Evolutionary conservation across 2,113 vertebrate genomes (phyloP).

Genomic region (Turdus rufiventris): DNA sequence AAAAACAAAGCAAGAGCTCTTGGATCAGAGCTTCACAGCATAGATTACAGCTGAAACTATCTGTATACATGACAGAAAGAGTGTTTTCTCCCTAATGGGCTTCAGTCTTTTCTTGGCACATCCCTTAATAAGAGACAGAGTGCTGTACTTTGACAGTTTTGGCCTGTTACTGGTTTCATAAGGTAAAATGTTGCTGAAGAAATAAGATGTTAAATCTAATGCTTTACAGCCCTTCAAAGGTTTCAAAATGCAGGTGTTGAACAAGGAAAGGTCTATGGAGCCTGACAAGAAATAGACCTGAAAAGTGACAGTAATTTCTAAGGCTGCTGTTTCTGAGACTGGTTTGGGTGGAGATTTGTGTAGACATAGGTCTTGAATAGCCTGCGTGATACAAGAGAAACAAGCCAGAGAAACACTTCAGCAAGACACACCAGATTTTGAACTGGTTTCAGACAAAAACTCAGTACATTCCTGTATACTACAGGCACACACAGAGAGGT

Average conservation of each 20-base stretch:
- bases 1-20: not conserved
- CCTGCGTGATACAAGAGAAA: not conserved
- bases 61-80: not conserved
- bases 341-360: not conserved
- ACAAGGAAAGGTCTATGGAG: not conserved
- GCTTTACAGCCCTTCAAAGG: not conserved
- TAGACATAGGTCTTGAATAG: not conserved
- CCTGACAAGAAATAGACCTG: not conserved
- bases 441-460: not conserved
- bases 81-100: not conserved
- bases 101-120: not conserved
- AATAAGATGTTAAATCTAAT: not conserved
- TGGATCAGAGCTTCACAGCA: not conserved
- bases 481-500: rapidly evolving
- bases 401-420: not conserved
- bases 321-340: not conserved
- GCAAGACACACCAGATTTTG: not conserved
- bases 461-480: not conserved
- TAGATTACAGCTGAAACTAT: not conserved
- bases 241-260: not conserved
- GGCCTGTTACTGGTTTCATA: not conserved
- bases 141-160: not conserved
- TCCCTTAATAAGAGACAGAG: not conserved
- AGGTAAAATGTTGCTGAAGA: not conserved
- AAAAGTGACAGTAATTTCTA: not conserved